Evolutionary conservation across 2,888 invertebrate species (phyloP).

Genomic region (Pyrocoelia pectoralis): DNA sequence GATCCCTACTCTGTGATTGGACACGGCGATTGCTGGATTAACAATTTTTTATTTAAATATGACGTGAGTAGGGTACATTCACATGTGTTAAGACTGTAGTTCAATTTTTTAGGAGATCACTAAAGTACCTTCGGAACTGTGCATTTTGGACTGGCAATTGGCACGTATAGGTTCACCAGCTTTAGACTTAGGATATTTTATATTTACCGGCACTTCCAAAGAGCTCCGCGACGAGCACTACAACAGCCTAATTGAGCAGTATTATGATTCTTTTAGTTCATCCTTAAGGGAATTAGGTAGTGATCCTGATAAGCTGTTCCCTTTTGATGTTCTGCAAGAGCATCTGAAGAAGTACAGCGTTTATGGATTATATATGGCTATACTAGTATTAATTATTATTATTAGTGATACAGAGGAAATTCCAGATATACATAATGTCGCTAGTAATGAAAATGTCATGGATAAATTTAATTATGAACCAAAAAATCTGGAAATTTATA

Average conservation of each 20-base stretch:
- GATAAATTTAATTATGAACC: conserved; percentile 23
- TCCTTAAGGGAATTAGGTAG: conserved; percentile 43
- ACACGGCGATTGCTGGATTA: conserved; percentile 20
- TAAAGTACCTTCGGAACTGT: conserved; percentile 15
- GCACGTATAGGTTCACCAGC: conserved; percentile 41
- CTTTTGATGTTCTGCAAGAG: conserved; percentile 44
- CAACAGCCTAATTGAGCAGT: conserved; percentile 46
- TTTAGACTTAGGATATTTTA: conserved; percentile 49
- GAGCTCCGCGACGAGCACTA: conserved; percentile 46
- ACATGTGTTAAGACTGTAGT: no score
- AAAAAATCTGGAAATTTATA: conserved; percentile 35
- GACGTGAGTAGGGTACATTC: conserved; percentile 2
- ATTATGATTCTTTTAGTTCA: conserved; percentile 46
- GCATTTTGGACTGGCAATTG: conserved; percentile 44
- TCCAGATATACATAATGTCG: conserved; percentile 34
- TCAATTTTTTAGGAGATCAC: not conserved
- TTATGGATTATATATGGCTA: conserved; percentile 44
- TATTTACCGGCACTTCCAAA: conserved; percentile 49
- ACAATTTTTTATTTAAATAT: conserved; percentile 22
- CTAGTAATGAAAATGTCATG: conserved; percentile 7
- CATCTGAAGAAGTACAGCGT: conserved; percentile 47
- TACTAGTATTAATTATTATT: conserved; percentile 44
- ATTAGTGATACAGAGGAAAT: conserved; percentile 40
- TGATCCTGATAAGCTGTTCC: conserved; percentile 45
- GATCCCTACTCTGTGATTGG: conserved; percentile 9